Evolutionary conservation across 1,140 invertebrate genomes (phyloP).

Genomic region (Babylonia areolata): DNA sequence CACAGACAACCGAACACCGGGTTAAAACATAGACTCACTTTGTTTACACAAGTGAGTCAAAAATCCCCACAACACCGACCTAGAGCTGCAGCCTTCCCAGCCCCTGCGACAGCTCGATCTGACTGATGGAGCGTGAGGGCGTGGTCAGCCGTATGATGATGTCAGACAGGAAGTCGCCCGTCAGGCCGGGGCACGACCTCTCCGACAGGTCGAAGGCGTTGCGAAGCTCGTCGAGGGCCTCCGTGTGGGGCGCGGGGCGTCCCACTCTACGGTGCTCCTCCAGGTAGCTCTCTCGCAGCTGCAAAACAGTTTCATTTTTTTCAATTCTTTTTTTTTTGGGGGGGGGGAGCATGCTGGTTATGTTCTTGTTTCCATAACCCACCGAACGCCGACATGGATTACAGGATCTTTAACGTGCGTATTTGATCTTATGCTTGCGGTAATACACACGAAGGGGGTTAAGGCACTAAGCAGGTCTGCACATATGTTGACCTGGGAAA

Average conservation of each 20-base stretch:
- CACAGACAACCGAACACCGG: no score
- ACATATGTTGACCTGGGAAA: no score
- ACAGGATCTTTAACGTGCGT: no score
- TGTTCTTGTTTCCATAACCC: background rate
- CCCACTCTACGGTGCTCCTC: slow-evolving; percentile 65
- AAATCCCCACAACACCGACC: no score
- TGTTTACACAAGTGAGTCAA: no score
- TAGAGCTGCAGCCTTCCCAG: background rate
- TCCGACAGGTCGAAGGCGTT: slow-evolving; percentile 90
- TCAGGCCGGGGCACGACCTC: slow-evolving; percentile 86
- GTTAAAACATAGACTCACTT: no score
- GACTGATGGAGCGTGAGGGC: background rate
- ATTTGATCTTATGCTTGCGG: no score
- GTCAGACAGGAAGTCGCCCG: slow-evolving; percentile 86
- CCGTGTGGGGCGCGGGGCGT: slow-evolving; percentile 76
- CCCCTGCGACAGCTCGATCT: background rate
- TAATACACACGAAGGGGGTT: no score
- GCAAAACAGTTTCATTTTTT: no score
- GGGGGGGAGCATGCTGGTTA: background rate
- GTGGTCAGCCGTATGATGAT: slow-evolving; percentile 80
- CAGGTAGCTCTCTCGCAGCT: slow-evolving; percentile 65
- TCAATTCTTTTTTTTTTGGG: no score
- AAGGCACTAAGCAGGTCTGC: no score
- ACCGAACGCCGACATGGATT: no score
- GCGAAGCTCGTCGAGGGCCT: slow-evolving; percentile 87